Conservation (phyloP, 2,113 vertebrate genomes). For the Cromileptes altivelis region DNA sequence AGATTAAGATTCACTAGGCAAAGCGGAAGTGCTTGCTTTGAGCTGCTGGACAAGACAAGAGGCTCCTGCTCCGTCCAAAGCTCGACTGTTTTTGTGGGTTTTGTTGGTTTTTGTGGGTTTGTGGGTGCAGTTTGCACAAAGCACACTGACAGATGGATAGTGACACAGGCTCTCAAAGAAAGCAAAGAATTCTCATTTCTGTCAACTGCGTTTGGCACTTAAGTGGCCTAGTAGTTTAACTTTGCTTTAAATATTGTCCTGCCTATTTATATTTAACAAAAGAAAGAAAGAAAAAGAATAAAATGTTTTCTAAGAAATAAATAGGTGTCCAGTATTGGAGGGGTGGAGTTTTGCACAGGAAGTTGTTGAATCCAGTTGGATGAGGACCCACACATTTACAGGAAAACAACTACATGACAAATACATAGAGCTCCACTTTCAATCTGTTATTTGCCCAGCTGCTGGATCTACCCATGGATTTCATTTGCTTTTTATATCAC, state of each 20-base stretch:
- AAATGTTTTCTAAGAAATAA: constrained; percentile 3
- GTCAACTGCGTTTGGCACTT: constrained; percentile 9
- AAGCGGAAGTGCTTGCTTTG: neutral
- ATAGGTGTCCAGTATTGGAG: neutral
- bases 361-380: neutral
- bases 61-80: neutral
- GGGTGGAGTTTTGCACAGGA: too few species aligned
- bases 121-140: neutral
- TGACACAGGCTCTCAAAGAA: neutral
- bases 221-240: constrained; percentile 2
- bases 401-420: neutral
- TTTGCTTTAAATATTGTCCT: too few species aligned
- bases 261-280: neutral
- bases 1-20: neutral
- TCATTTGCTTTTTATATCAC: constrained; percentile 17
- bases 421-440: neutral
- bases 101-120: neutral
- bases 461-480: neutral
- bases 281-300: neutral
- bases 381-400: neutral
- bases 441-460: neutral
- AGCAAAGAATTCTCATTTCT: neutral
- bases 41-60: neutral
- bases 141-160: neutral
- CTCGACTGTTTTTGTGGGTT: neutral